Percentiles rank a stretch among this genome's conserved stretches.
Conservation (phyloP, 1,140 invertebrate species). For the Penaeus indicus region DNA sequence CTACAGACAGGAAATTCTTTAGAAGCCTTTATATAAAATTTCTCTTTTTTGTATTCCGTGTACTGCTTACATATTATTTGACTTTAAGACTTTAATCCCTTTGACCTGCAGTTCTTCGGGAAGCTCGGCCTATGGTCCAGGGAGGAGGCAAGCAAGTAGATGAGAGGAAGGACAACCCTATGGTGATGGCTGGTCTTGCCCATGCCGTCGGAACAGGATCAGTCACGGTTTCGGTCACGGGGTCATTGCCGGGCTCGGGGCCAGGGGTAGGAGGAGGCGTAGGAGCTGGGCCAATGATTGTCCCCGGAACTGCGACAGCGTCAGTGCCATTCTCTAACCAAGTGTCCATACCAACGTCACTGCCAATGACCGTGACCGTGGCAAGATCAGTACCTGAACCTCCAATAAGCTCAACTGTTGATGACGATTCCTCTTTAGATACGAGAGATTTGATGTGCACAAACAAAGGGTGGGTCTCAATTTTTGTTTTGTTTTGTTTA, state of each 20-base stretch:
- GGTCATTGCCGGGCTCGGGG: background rate
- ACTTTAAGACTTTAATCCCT: too few relatives aligned
- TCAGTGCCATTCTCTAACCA: too few relatives aligned
- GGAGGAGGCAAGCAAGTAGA: background rate
- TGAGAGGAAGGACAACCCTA: conserved; percentile 24
- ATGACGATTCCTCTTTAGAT: conserved; percentile 12
- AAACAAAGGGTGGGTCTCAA: conserved; percentile 15
- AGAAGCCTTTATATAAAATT: too few relatives aligned
- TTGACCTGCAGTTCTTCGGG: conserved; percentile 36
- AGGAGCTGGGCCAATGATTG: conserved; percentile 21
- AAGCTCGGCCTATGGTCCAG: conserved; percentile 38
- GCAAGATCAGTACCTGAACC: background rate
- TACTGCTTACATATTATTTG: too few relatives aligned
- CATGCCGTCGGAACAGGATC: conserved; percentile 45
- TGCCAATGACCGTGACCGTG: too few relatives aligned
- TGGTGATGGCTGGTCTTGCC: conserved; percentile 41
- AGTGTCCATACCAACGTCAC: too few relatives aligned
- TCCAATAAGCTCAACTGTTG: background rate
- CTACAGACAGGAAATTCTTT: too few relatives aligned
- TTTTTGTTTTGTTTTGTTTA: background rate
- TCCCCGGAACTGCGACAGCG: conserved; percentile 18
- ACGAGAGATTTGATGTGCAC: conserved; percentile 39
- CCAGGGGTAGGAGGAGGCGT: too few relatives aligned
- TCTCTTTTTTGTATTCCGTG: too few relatives aligned
- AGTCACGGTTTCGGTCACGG: conserved; percentile 49